Evolutionary conservation across 1,140 invertebrate species (phyloP).

Genomic region (Patella vulgata): DNA sequence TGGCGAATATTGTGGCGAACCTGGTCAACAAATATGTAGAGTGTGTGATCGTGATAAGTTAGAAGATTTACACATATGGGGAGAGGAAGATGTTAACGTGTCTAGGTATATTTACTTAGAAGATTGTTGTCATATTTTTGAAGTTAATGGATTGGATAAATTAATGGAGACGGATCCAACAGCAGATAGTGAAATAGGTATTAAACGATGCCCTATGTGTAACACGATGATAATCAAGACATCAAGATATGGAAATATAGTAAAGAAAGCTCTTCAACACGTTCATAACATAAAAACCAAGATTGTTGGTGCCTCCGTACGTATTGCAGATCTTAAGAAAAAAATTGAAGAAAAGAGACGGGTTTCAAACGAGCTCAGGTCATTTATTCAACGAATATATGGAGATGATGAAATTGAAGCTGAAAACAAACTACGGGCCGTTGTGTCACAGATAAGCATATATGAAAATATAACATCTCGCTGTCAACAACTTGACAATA

Average conservation of each 20-base stretch:
- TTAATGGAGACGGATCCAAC: constrained; percentile 70
- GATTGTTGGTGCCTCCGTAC: constrained; percentile 36
- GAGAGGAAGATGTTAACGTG: not conserved
- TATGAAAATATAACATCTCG: too few species aligned
- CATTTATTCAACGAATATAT: too few species aligned
- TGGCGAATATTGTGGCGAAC: constrained; percentile 78
- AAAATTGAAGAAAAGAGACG: too few species aligned
- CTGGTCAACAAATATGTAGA: constrained; percentile 63
- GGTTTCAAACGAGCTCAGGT: too few species aligned
- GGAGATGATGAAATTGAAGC: too few species aligned
- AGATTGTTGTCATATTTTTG: constrained; percentile 34
- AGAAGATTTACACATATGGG: too few species aligned
- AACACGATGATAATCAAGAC: constrained; percentile 73
- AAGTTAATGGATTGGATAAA: constrained; percentile 34
- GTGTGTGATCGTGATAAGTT: constrained; percentile 30
- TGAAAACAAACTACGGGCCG: too few species aligned
- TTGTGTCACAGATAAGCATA: too few species aligned
- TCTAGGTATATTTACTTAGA: constrained; percentile 28
- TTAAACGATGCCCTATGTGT: constrained; percentile 75
- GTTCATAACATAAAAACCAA: constrained; percentile 71
- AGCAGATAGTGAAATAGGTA: constrained; percentile 55
- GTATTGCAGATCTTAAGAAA: too few species aligned
- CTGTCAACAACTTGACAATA: too few species aligned
- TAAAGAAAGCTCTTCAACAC: constrained; percentile 70
- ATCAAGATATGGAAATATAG: constrained; percentile 71